Conservation (phyloP, 2,888 invertebrate genomes). For the Pogonocherus hispidulus region DNA sequence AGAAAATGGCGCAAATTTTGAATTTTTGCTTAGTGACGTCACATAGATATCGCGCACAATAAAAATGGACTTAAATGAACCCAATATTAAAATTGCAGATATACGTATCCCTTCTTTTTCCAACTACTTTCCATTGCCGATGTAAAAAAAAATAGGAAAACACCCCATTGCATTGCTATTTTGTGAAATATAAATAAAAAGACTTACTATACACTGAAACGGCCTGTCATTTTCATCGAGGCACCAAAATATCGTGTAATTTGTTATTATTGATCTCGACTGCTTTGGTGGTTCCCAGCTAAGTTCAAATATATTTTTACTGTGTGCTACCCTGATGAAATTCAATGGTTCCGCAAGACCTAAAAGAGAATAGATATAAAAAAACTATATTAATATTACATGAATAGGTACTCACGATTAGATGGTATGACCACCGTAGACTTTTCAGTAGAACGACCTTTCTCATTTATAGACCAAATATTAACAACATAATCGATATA, state of each 20-base stretch:
- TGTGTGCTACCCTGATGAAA: constrained; percentile 75
- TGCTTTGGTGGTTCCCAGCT: constrained; percentile 78
- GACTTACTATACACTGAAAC: constrained; percentile 65
- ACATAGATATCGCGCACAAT: too few species aligned
- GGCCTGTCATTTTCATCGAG: constrained; percentile 61
- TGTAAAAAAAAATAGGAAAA: too few species aligned
- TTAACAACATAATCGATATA: constrained; percentile 67
- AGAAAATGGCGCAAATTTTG: too few species aligned
- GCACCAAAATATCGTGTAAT: constrained; percentile 87
- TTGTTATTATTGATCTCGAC: constrained; percentile 65
- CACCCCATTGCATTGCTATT: too few species aligned
- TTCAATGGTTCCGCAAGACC: constrained; percentile 51
- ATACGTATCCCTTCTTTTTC: too few species aligned
- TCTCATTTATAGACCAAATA: constrained; percentile 75
- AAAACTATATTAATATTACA: too few species aligned
- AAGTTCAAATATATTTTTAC: constrained; percentile 79
- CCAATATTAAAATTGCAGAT: too few species aligned
- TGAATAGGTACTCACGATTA: constrained; percentile 43
- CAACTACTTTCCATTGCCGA: too few species aligned
- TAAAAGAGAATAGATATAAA: constrained; percentile 42
- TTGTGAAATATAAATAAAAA: too few species aligned
- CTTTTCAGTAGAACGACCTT: constrained; percentile 72
- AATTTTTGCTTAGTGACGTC: too few species aligned
- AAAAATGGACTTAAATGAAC: too few species aligned
- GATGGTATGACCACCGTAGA: constrained; percentile 75